Percentiles rank a stretch among this genome's conserved stretches.
Evolutionary conservation across 2,113 vertebrate species (phyloP).

Genomic region (Lepisosteus oculatus): DNA sequence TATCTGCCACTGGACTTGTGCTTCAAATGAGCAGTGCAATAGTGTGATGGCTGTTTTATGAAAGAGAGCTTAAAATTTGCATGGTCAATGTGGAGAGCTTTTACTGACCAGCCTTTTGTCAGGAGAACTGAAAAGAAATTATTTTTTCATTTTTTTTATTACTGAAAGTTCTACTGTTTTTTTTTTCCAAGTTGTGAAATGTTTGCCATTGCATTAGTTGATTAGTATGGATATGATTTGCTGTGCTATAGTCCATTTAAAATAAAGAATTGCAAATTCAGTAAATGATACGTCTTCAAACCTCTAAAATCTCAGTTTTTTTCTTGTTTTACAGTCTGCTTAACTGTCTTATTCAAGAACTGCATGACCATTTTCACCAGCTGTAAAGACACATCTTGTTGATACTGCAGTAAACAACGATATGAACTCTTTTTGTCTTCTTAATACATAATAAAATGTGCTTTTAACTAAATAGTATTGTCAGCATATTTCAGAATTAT

Average conservation of each 20-base stretch:
- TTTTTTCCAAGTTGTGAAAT: constrained; percentile 11
- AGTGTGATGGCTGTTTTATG: no score
- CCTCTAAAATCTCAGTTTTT: constrained; percentile 23
- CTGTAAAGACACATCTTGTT: constrained; percentile 24
- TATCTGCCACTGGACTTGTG: no score
- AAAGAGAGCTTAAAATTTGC: no score
- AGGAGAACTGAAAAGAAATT: constrained; percentile 17
- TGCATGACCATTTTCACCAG: constrained; percentile 39
- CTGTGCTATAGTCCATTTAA: constrained; percentile 10
- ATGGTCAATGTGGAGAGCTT: neutral
- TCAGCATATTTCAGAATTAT: neutral
- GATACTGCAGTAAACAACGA: constrained; percentile 37
- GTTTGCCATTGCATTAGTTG: constrained; percentile 16
- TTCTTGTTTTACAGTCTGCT: constrained; percentile 16
- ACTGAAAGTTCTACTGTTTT: constrained; percentile 18
- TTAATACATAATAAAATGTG: neutral
- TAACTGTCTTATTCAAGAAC: constrained; percentile 30
- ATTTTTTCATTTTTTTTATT: constrained; percentile 32
- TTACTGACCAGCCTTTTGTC: constrained; percentile 19
- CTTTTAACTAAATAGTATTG: neutral
- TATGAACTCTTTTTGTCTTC: constrained; percentile 12
- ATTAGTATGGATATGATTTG: constrained; percentile 38
- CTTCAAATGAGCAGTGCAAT: no score
- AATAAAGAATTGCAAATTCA: no score
- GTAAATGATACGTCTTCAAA: no score